Evolutionary conservation across 2,888 invertebrate genomes (phyloP).

Genomic region (Tillus elongatus): DNA sequence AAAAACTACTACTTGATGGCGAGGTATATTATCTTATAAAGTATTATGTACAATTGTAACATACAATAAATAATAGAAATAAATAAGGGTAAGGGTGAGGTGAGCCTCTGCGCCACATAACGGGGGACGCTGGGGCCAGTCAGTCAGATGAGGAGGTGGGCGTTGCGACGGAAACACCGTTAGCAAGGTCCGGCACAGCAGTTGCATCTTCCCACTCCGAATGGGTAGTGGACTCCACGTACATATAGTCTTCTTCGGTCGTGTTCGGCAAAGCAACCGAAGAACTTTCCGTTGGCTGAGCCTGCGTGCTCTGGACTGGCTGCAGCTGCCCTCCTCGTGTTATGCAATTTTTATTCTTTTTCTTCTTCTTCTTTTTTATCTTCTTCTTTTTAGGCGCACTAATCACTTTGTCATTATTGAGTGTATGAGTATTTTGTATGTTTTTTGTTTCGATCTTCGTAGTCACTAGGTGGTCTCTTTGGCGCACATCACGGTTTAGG

Average conservation of each 20-base stretch:
- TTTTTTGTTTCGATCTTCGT: conserved; percentile 20
- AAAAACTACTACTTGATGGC: conserved; percentile 22
- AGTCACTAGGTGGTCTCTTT: not conserved
- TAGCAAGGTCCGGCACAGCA: conserved; percentile 29
- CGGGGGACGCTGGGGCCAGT: conserved; percentile 16
- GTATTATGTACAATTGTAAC: conserved; percentile 38
- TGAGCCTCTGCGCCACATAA: conserved; percentile 14
- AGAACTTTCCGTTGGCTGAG: conserved; percentile 46
- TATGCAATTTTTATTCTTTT: conserved; percentile 21
- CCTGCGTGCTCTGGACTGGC: conserved; percentile 34
- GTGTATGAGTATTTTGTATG: conserved; percentile 22
- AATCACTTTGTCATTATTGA: conserved; percentile 29
- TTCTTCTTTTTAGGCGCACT: conserved; percentile 38
- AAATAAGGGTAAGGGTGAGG: conserved; percentile 34
- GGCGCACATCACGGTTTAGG: conserved; percentile 2
- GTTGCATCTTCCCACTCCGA: conserved; percentile 40
- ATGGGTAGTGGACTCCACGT: conserved; percentile 38
- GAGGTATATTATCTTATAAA: conserved; percentile 34
- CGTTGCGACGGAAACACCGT: conserved; percentile 18
- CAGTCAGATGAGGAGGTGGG: not conserved
- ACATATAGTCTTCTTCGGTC: conserved; percentile 39
- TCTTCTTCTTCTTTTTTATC: conserved; percentile 46
- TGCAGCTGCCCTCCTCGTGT: conserved; percentile 39
- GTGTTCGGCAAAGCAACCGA: conserved; percentile 41
- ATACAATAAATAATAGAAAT: conserved; percentile 44